Evolutionary conservation across 2,113 vertebrate species (phyloP).

Genomic region (Phoenicopterus ruber): DNA sequence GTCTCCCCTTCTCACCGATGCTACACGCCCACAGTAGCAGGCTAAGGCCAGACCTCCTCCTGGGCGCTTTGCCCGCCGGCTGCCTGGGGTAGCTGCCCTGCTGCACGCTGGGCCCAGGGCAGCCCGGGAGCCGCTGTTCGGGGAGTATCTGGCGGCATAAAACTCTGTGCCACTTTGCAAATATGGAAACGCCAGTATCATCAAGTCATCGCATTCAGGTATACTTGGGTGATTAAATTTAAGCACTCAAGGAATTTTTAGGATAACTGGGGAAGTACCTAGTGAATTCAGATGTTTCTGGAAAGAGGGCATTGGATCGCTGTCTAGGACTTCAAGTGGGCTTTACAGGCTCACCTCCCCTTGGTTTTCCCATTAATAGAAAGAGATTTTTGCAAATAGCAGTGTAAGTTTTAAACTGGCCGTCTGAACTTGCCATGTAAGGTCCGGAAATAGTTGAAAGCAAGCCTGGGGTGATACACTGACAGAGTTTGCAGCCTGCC

Average conservation of each 20-base stretch:
- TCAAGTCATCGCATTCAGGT: neutral
- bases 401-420: neutral
- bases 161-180: neutral
- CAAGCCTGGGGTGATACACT: neutral
- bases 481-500: neutral
- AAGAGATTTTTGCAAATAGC: neutral
- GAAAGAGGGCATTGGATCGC: neutral
- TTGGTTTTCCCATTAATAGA: neutral
- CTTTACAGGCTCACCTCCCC: neutral
- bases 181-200: neutral
- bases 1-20: neutral
- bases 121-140: neutral
- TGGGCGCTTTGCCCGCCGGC: neutral
- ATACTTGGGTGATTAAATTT: neutral
- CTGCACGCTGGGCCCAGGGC: fast-evolving
- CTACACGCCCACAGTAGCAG: fast-evolving
- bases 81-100: neutral
- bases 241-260: neutral
- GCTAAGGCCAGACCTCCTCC: neutral
- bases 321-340: neutral
- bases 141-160: neutral
- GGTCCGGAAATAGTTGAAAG: neutral
- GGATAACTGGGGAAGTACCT: neutral
- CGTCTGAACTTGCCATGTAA: neutral
- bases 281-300: neutral